These are phyloP conservation scores for Ladona fulva DNA, from an alignment of 1,140 invertebrate species.

Conservation along the genomic window DNA sequence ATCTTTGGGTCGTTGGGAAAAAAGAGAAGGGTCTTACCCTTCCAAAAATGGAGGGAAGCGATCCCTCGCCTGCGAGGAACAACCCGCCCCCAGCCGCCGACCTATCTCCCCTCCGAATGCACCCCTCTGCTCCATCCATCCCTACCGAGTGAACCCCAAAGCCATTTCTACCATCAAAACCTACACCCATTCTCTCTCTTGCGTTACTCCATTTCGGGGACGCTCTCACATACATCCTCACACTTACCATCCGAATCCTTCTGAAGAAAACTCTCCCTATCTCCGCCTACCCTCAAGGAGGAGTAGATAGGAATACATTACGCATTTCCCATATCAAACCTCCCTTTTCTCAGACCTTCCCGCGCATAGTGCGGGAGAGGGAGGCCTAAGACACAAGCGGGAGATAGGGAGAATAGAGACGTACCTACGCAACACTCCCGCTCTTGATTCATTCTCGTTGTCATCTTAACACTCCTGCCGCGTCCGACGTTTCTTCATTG, in stretches of 20 bases:
- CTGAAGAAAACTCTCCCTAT: background rate
- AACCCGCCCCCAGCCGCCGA: background rate
- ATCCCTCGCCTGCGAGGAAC: background rate
- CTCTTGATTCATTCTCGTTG: too few species aligned
- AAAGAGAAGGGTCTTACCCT: constrained; percentile 4
- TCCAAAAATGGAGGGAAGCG: background rate
- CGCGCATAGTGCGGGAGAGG: background rate
- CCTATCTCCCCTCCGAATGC: background rate
- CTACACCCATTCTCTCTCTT: background rate
- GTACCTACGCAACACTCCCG: too few species aligned
- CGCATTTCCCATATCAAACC: background rate
- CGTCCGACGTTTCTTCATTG: too few species aligned
- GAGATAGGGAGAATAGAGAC: too few species aligned
- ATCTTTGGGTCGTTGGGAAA: constrained; percentile 6
- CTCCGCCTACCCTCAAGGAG: background rate
- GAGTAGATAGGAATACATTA: background rate
- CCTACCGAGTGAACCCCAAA: background rate
- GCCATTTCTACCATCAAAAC: background rate
- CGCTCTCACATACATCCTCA: too few species aligned
- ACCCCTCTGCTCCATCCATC: background rate
- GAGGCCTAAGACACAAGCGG: background rate
- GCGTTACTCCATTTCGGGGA: background rate
- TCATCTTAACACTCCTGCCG: too few species aligned
- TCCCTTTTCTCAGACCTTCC: background rate
- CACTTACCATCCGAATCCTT: too few species aligned